phyloP scores from a whole-genome alignment of 2,888 invertebrate genomes.

The Parelbella ahira region DNA sequence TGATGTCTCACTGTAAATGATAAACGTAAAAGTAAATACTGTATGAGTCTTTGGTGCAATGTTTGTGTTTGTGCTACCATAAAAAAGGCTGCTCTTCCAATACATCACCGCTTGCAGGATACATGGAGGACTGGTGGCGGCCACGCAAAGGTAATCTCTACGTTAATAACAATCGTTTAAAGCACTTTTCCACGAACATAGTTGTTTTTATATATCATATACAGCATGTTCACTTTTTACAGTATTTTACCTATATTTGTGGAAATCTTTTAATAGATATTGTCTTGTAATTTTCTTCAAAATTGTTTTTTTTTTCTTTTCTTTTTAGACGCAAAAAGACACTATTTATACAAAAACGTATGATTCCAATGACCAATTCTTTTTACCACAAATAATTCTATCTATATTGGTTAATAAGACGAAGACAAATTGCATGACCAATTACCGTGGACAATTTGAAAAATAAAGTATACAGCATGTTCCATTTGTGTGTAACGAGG shows the following conservation, averaged over 20 bases:
- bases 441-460: conserved; percentile 11
- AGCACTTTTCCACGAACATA: conserved; percentile 26
- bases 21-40: conserved; percentile 70
- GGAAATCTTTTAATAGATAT: conserved; percentile 10
- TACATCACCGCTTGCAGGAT: conserved; percentile 97
- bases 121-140: conserved; percentile 99
- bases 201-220: conserved; percentile 12
- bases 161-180: conserved; percentile 51
- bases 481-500: conserved; percentile 37
- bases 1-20: conserved; percentile 22
- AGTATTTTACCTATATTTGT: conserved; percentile 15
- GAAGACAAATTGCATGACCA: conserved; percentile 23
- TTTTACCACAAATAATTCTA: too few species aligned
- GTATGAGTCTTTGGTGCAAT: conserved; percentile 74
- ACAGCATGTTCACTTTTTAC: conserved; percentile 16
- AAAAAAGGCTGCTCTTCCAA: conserved; percentile 84
- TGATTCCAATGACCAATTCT: too few species aligned
- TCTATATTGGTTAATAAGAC: too few species aligned
- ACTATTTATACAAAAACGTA: too few species aligned
- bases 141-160: conserved; percentile 94
- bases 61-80: conserved; percentile 81
- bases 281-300: conserved; percentile 17
- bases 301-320: not conserved
- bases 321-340: too few species aligned
- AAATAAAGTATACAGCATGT: conserved; percentile 34